Evolutionary conservation across 2,888 invertebrate species (phyloP).

Genomic region (Latheticus oryzae): DNA sequence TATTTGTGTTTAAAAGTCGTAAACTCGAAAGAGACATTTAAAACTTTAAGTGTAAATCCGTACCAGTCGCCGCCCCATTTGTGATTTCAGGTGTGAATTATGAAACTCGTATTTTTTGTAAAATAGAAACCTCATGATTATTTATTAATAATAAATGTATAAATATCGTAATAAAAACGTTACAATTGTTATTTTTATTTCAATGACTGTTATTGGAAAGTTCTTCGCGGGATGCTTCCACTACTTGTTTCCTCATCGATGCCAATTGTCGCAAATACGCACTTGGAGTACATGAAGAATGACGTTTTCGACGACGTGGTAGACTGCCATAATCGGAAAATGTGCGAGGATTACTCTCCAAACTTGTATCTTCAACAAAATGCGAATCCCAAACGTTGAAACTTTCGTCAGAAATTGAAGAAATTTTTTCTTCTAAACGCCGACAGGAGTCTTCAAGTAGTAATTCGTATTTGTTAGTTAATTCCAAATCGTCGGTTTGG

Average conservation of each 20-base stretch:
- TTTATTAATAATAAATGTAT: slow-evolving; percentile 39
- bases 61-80: slow-evolving; percentile 34
- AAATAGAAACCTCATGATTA: slow-evolving; percentile 30
- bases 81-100: slow-evolving; percentile 27
- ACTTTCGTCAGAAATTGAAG: slow-evolving; percentile 36
- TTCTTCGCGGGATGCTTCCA: slow-evolving; percentile 67
- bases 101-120: slow-evolving; percentile 20
- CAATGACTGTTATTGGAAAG: slow-evolving; percentile 54
- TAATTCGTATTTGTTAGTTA: slow-evolving; percentile 60
- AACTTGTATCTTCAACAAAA: slow-evolving; percentile 57
- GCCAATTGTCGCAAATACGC: slow-evolving; percentile 72
- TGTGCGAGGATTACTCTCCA: slow-evolving; percentile 59
- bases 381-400: slow-evolving; percentile 46
- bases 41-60: slow-evolving; percentile 27
- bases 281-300: slow-evolving; percentile 65
- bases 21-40: slow-evolving; percentile 33
- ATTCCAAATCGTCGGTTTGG: slow-evolving; percentile 50
- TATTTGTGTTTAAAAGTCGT: slow-evolving; percentile 18
- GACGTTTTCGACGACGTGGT: slow-evolving; percentile 54
- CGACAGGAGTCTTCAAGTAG: slow-evolving; percentile 60
- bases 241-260: slow-evolving; percentile 68
- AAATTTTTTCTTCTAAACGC: slow-evolving; percentile 59
- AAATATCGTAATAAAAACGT: slow-evolving; percentile 41
- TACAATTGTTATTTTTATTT: slow-evolving; percentile 9
- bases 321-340: slow-evolving; percentile 65